Percentiles rank a stretch among this genome's conserved stretches.
These are phyloP conservation scores for Phocoena phocoena DNA, from an alignment of 2,113 vertebrate species.

Conservation along the genomic window DNA sequence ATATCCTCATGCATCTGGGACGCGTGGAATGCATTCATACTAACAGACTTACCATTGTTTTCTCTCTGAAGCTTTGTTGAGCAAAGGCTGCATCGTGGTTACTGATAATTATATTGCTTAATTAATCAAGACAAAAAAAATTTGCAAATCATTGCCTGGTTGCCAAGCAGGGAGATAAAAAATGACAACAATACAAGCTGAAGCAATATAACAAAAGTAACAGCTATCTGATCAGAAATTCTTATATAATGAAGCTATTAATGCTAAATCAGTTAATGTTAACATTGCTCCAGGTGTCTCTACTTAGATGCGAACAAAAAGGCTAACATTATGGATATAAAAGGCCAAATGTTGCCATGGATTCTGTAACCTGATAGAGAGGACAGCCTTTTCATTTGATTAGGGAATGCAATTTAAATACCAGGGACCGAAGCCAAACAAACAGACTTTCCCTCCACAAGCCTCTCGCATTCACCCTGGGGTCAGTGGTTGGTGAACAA, in stretches of 20 bases:
- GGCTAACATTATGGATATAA: slow-evolving; percentile 90
- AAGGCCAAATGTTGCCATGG: slow-evolving; percentile 92
- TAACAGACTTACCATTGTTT: slow-evolving; percentile 92
- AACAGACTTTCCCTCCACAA: slow-evolving; percentile 87
- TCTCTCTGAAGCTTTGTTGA: slow-evolving; percentile 86
- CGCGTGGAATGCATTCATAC: slow-evolving; percentile 90
- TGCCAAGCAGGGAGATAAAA: slow-evolving; percentile 89
- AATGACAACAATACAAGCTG: slow-evolving; percentile 89
- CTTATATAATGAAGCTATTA: slow-evolving; percentile 91
- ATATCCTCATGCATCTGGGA: slow-evolving; percentile 92
- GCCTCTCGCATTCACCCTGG: slow-evolving; percentile 86
- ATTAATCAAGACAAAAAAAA: slow-evolving; percentile 92
- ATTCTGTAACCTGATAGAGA: slow-evolving; percentile 91
- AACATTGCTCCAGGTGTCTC: slow-evolving; percentile 90
- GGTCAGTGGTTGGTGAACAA: slow-evolving; percentile 90
- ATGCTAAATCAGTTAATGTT: slow-evolving; percentile 89
- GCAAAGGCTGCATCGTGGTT: slow-evolving; percentile 87
- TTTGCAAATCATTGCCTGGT: slow-evolving; percentile 90
- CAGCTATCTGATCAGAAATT: slow-evolving; percentile 89
- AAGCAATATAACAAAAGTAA: slow-evolving; percentile 90
- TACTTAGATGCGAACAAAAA: slow-evolving; percentile 89
- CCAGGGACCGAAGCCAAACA: slow-evolving; percentile 89
- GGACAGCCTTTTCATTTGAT: slow-evolving; percentile 90
- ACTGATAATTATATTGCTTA: slow-evolving; percentile 93
- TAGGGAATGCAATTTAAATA: slow-evolving; percentile 91